Conservation (phyloP, 1,140 invertebrate genomes). For the Portunus trituberculatus region DNA sequence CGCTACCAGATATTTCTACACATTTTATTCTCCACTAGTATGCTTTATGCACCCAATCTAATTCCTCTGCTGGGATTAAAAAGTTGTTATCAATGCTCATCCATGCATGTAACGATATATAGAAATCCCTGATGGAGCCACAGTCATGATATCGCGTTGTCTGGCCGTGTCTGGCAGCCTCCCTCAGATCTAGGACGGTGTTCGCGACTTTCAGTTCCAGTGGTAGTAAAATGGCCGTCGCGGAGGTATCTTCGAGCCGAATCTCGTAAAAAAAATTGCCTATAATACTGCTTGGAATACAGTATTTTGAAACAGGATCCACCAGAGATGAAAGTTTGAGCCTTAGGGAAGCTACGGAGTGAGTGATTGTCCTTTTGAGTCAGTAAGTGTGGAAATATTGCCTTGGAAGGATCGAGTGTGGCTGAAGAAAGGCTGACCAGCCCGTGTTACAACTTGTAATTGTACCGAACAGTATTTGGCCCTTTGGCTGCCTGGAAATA, state of each 20-base stretch:
- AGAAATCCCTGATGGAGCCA: too few relatives aligned
- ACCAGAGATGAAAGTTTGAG: constrained; percentile 42
- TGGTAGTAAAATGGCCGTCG: constrained; percentile 62
- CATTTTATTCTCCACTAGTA: too few relatives aligned
- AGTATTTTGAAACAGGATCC: constrained; percentile 47
- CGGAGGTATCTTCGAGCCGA: constrained; percentile 28
- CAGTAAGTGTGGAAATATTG: constrained; percentile 49
- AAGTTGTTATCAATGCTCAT: too few relatives aligned
- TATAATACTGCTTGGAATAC: constrained; percentile 57
- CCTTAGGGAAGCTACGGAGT: constrained; percentile 48
- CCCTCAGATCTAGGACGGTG: constrained; percentile 53
- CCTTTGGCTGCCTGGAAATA: not conserved
- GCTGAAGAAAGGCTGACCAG: constrained; percentile 60
- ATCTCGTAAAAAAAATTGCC: constrained; percentile 51
- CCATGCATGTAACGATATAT: too few relatives aligned
- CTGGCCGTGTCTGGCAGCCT: constrained; percentile 35
- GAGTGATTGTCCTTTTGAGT: constrained; percentile 40
- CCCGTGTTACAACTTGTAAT: constrained; percentile 60
- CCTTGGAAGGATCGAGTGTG: constrained; percentile 40
- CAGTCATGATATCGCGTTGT: too few relatives aligned
- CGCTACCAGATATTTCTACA: constrained; percentile 21
- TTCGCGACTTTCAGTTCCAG: constrained; percentile 62
- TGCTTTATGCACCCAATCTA: too few relatives aligned
- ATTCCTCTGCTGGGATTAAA: too few relatives aligned
- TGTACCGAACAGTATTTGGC: constrained; percentile 35